Evolutionary conservation across 2,797 vertebrate species (phyloP).

Genomic region (Sternotherus odoratus): DNA sequence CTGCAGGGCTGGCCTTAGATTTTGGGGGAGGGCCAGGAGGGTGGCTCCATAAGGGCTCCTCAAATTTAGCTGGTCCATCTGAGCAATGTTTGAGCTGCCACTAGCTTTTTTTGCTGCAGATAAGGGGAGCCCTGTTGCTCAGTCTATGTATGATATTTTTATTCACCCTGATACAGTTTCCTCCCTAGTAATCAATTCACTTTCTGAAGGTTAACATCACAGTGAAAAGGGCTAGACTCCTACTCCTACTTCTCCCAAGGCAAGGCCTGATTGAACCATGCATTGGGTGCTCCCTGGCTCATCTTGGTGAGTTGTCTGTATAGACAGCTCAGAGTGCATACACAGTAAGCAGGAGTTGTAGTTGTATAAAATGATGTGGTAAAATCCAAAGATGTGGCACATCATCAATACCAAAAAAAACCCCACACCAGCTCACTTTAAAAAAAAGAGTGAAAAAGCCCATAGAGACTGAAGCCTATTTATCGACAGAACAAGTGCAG

Average conservation of each 20-base stretch:
- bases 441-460: background rate
- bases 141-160: background rate
- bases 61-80: background rate
- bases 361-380: background rate
- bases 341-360: background rate
- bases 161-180: background rate
- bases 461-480: background rate
- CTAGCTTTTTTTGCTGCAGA: background rate
- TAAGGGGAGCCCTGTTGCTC: background rate
- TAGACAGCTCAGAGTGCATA: background rate
- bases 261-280: background rate
- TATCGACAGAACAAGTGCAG: background rate
- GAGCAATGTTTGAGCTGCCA: background rate
- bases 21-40: accelerated
- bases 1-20: accelerated
- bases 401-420: background rate
- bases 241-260: background rate
- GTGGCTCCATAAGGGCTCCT: background rate
- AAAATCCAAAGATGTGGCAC: constrained; percentile 23
- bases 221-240: background rate
- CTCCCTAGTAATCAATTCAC: background rate
- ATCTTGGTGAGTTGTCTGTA: background rate
- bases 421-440: background rate
- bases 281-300: background rate
- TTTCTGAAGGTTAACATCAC: background rate